Base-by-base conservation (phyloP, 2,113 vertebrate genomes). In the Alectura lathami region DNA sequence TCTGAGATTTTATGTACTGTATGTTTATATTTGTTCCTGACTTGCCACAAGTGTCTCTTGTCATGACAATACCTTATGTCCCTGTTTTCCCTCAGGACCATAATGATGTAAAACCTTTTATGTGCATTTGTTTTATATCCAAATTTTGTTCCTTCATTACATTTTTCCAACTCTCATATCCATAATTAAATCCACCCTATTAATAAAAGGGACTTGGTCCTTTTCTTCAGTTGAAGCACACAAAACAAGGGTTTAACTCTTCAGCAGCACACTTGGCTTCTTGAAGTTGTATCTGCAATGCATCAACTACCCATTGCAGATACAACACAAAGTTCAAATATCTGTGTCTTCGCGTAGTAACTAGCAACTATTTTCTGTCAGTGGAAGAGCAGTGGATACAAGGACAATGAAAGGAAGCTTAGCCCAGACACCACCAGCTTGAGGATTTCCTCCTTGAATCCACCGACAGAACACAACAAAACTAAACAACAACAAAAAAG, bases 341-440 rank as follows among this genome's bases (percentile, higher is more conserved):
- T 91, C 74, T 42, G 14, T 48, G 14, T 73, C 27, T 84, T 93
- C 51, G 78, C 74, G 53, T 56, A 91, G 83, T 81, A 94, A 91
- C 91, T 91, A 86, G 60, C 14, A 94, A 93, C 72, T 91, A 94
- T 75, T 93, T 94, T 82, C 57, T 64, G 16, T 59, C 30, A 51
- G 26, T 57, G 34, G 32, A 77, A 70, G 43, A 86, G 84, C 24
- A 51, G 43, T 48, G 38, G n/a, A 69, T 78, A 70, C 29, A 75
- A 43, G 11, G 29, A 81, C 88, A 77, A 88, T 0, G 0, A 91
- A 67, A 30, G 43, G 73, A 90, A 92, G 18, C 42, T 88, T 70
- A 86, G 72, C 40, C 21, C 24, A 63, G 50, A 68, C 62, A 83
- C 14, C 8, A 60, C 6, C 12, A 79, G 40, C 4, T 8, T 6